Evolutionary conservation across 2,888 invertebrate species (phyloP), one percentile per base, ranked within the genome.

Genomic region (Leptarthrus brevirostris): DNA sequence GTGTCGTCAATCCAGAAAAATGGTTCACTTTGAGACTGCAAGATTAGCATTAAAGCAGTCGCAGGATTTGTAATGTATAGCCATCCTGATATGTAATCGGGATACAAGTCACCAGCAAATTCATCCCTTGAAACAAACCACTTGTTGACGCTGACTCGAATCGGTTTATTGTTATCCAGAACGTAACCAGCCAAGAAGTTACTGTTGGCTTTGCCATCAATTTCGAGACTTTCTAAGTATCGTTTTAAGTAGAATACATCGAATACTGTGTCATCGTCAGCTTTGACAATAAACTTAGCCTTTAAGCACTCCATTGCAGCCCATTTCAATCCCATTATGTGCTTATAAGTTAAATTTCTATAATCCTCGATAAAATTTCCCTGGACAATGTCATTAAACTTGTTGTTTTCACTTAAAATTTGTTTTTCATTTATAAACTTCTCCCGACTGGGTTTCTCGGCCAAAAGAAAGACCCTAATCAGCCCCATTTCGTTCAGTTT

Each of bases 1-100:
- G 93, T 91, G 82, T 97, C 96, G 81, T 97, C 96, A 75, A 97
- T 95, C 96, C 96, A 97, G 85, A 97, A 96, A 79, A 91, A 93
- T 16, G 88, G 86, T n/a, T 89, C 85, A 36, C 84, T 81, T 30
- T 85, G 81, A 0, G 90, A 88, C 77, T 88, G 86, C 2, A 86
- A 81, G 20, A 89, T 86, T 64, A 96, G 81, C 18, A 85, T 85
- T 16, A 81, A 80, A 0, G 91, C 91, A 1, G 90, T 88, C 76
- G 87, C 85, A 0, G 90, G 88, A 73, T 91, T 92, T 2, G 93
- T 92, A 1, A 93, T 86, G 78, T 95, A 95, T 79, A 93, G 88
- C 94, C 94, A 95, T 0, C 95, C 95, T 3, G 94, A 94, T 6
- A 94, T 84, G 81, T 93, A 95, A 16, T 89, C 84, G 0, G 94